Conservation (phyloP, 2,888 invertebrate genomes). For the Stenichneumon culpator region DNA sequence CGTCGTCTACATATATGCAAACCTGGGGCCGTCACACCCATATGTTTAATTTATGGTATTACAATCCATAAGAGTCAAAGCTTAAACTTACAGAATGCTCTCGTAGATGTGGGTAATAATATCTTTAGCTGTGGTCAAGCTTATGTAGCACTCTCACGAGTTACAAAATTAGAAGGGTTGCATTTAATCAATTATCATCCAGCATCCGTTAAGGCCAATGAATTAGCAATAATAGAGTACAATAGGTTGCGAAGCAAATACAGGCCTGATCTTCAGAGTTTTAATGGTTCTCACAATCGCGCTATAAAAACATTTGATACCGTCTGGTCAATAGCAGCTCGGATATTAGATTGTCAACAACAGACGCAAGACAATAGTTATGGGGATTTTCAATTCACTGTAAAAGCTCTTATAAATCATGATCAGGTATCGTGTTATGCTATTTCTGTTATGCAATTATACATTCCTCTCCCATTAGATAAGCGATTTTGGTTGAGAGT, state of each 20-base stretch:
- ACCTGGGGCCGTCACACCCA: too few species aligned
- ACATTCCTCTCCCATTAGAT: slow-evolving; percentile 30
- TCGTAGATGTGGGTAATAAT: too few species aligned
- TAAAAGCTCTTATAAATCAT: slow-evolving; percentile 43
- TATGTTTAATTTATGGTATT: slow-evolving; percentile 69
- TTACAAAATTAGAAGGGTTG: slow-evolving; percentile 63
- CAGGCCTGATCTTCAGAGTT: slow-evolving; percentile 48
- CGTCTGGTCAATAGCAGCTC: slow-evolving; percentile 17
- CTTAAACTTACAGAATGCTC: slow-evolving; percentile 60
- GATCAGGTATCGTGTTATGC: slow-evolving; percentile 54
- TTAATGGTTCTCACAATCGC: background rate
- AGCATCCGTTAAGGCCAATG: slow-evolving; percentile 52
- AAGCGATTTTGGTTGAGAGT: background rate
- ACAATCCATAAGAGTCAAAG: slow-evolving; percentile 40
- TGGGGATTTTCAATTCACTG: background rate
- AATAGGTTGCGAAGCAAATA: slow-evolving; percentile 66
- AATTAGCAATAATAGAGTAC: slow-evolving; percentile 70
- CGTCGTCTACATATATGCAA: too few species aligned
- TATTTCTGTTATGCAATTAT: slow-evolving; percentile 55
- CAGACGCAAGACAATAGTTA: background rate
- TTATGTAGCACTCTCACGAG: slow-evolving; percentile 69
- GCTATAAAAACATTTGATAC: slow-evolving; percentile 41
- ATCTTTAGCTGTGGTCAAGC: slow-evolving; percentile 67
- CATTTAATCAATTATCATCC: slow-evolving; percentile 71
- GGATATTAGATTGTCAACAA: slow-evolving; percentile 30